Conservation (phyloP, 2,888 invertebrate genomes). For the Dryobota labecula region DNA sequence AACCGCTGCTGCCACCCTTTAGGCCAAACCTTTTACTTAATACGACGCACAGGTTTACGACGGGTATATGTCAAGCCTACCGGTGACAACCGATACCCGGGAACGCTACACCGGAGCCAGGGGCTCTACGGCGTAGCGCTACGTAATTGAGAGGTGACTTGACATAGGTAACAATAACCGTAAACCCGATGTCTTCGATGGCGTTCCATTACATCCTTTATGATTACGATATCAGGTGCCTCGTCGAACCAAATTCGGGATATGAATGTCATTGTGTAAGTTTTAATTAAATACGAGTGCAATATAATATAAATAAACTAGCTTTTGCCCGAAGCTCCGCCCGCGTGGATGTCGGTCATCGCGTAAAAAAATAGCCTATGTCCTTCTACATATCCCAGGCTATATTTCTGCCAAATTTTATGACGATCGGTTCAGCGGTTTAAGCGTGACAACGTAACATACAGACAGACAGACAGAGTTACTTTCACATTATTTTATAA, state of each 20-base stretch:
- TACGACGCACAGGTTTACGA: conserved; percentile 10
- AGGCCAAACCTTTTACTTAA: background rate
- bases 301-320: too few relatives aligned
- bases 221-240: background rate
- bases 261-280: background rate
- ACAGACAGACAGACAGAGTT: too few relatives aligned
- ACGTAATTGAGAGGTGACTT: background rate
- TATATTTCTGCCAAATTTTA: too few relatives aligned
- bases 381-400: too few relatives aligned
- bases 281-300: background rate
- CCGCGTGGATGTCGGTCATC: too few relatives aligned
- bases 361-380: too few relatives aligned
- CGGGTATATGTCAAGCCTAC: background rate
- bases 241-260: background rate
- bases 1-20: conserved; percentile 1
- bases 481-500: too few relatives aligned
- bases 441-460: too few relatives aligned
- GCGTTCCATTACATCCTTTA: background rate
- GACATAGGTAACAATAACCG: background rate
- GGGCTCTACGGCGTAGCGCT: conserved; percentile 9
- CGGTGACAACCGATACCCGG: background rate
- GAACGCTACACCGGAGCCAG: conserved; percentile 4
- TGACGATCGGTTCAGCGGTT: too few relatives aligned
- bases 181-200: background rate
- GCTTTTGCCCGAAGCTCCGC: too few relatives aligned